phyloP scores from a whole-genome alignment of 2,797 vertebrate species.

The Molothrus aeneus region DNA sequence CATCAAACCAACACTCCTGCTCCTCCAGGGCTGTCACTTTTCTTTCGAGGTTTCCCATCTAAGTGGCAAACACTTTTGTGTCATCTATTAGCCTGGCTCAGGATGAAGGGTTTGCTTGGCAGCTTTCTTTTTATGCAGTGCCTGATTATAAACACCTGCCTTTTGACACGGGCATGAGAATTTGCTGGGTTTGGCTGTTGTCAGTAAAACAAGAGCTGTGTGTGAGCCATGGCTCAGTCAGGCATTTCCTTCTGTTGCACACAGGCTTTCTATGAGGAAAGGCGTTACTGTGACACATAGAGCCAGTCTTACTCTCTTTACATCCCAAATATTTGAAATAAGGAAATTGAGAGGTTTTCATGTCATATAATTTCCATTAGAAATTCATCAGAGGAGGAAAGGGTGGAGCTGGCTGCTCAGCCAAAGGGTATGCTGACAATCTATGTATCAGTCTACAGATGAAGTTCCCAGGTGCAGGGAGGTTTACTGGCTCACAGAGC shows the following conservation, averaged over 20 bases:
- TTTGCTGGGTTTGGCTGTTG: background rate
- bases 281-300: accelerated
- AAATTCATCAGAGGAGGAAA: background rate
- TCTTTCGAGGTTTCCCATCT: background rate
- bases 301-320: background rate
- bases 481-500: background rate
- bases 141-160: background rate
- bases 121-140: background rate
- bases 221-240: background rate
- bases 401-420: background rate
- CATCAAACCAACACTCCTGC: background rate
- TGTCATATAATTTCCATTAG: background rate
- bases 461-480: background rate
- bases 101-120: background rate
- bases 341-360: background rate
- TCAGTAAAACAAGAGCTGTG: background rate
- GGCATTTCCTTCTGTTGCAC: background rate
- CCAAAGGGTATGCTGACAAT: accelerated
- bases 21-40: background rate
- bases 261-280: background rate
- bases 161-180: background rate
- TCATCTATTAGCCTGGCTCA: background rate
- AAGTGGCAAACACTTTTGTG: background rate
- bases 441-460: background rate
- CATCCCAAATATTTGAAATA: background rate